Evolutionary conservation across 2,888 invertebrate genomes (phyloP), one percentile per base, ranked within the genome.

Genomic region (Euphydryas editha): DNA sequence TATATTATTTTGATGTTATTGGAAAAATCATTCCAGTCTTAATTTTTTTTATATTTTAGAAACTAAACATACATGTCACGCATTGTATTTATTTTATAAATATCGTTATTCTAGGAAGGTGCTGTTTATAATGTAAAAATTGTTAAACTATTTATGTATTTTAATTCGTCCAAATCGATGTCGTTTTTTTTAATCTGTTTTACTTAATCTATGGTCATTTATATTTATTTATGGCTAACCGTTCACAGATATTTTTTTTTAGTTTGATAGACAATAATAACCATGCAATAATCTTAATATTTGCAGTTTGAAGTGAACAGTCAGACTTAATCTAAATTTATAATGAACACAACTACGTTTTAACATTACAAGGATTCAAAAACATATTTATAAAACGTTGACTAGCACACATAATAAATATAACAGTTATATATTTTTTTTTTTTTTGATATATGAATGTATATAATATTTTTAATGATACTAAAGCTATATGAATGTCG

Each of bases 161-260:
- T 64, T 75, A 76, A 76, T 76, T 76, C 76, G 75, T 76, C 65
- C 72, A 65, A 62, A 62, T 72, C 65, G 65, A 61, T 65, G 57
- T 65, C 24, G 17, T 39, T 54, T 55, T 44, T 15, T 51, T 49
- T 17, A 51, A 17, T 47, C 21, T 24, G 30, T 39, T 21, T 36
- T 17, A 56, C n/a, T 60, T 60, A 62, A 1, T 51, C 63, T 63
- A 63, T 63, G 17, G 51, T 24, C 15, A 24, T 24, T 30, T 49
- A 58, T 49, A 24, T 39, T 58, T 37, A 15, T 46, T 18, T 46
- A 42, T 51, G 44, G 46, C 55, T 56, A 44, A 51, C n/a, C 17
- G 24, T 42, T 20, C 11, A 57, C 17, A 37, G 56, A 18, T 1
- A 56, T 18, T 13, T 18, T n/a, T n/a, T 1, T 20, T 56, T 18